These are phyloP conservation scores for Myotis myotis DNA, from an alignment of 2,797 vertebrate species.

Conservation along the genomic window DNA sequence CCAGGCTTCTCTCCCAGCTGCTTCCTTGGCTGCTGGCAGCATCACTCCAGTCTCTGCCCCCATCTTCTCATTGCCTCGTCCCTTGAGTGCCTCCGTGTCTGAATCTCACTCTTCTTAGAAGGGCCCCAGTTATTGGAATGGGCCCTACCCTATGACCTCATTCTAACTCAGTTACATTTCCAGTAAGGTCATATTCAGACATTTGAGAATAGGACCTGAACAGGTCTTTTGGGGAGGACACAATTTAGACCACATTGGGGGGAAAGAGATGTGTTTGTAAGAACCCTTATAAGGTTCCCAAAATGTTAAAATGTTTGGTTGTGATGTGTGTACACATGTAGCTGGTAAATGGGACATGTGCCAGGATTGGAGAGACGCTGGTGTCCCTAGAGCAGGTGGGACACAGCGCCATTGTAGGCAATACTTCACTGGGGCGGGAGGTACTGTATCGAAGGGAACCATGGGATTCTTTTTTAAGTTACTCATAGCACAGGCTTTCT, in stretches of 20 bases:
- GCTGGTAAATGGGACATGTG: neutral
- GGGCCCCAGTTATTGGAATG: neutral
- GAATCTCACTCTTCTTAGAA: neutral
- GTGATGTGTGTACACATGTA: neutral
- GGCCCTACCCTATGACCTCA: neutral
- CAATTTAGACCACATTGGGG: neutral
- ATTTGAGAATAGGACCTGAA: neutral
- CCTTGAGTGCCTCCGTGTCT: neutral
- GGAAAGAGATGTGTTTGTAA: neutral
- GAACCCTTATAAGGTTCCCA: neutral
- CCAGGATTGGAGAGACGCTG: neutral
- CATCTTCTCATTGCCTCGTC: neutral
- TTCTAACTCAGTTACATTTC: neutral
- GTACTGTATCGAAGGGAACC: neutral
- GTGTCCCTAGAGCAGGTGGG: neutral
- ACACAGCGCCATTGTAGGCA: fast-evolving
- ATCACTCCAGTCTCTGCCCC: fast-evolving
- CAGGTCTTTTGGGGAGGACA: neutral
- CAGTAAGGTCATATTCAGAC: neutral
- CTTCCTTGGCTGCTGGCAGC: neutral
- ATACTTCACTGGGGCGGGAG: fast-evolving
- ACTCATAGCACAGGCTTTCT: neutral
- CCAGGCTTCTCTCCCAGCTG: neutral
- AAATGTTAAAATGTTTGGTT: fast-evolving
- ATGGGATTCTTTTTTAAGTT: neutral